Conservation (phyloP, 2,797 vertebrate species). For the Enteromius anoplus region DNA sequence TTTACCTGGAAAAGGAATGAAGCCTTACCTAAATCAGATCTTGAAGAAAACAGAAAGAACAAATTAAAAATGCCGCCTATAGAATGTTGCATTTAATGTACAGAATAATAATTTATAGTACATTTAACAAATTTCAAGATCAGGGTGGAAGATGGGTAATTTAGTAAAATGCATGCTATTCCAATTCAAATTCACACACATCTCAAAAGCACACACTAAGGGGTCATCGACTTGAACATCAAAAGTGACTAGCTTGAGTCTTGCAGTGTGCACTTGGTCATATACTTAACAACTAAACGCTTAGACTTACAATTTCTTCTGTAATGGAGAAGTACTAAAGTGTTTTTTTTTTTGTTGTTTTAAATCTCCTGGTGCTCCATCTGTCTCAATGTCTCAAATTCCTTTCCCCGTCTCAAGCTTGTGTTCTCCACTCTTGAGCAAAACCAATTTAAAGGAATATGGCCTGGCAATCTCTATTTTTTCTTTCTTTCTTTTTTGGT, state of each 20-base stretch:
- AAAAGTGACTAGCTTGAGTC: neutral
- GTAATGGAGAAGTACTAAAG: neutral
- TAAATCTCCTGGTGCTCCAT: neutral
- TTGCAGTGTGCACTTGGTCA: neutral
- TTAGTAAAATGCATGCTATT: neutral
- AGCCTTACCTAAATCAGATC: neutral
- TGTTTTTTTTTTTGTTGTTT: neutral
- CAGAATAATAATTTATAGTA: neutral
- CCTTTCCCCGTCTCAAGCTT: slow-evolving; percentile 60
- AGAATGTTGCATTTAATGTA: neutral
- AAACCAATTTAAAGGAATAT: slow-evolving; percentile 70
- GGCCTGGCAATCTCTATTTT: slow-evolving; percentile 72
- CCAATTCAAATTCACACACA: neutral
- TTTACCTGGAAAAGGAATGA: neutral
- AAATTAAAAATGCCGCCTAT: neutral
- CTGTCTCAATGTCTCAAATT: slow-evolving; percentile 46
- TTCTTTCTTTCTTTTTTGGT: slow-evolving; percentile 68
- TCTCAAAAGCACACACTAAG: neutral
- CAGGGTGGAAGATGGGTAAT: neutral
- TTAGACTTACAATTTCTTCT: neutral
- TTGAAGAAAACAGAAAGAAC: neutral
- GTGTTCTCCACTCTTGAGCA: slow-evolving; percentile 43
- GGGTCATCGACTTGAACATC: neutral
- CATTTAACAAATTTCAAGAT: neutral
- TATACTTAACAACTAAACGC: neutral